Evolutionary conservation across 2,888 invertebrate species (phyloP), one percentile per base, ranked within the genome.

Genomic region (Neoscelio sp.): DNA sequence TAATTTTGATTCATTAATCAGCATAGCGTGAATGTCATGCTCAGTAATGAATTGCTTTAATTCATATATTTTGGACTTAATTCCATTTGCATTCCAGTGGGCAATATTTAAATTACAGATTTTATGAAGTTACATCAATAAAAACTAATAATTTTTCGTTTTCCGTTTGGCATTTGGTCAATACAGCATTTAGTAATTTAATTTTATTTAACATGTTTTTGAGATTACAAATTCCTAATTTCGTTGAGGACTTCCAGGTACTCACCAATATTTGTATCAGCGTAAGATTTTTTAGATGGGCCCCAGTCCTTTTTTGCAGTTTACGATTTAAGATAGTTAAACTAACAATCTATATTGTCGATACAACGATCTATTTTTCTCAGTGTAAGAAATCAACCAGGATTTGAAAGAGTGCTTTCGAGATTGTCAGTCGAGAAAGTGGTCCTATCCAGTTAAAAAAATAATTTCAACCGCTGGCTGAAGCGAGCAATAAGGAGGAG

Each of bases 81-180:
- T 42, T 1, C 42, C 15, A 18, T 42, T 42, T 2, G 42, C 42
- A 42, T 42, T 42, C 42, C 42, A 42, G 6, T 42, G 42, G 17
- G 15, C 42, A n/a, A 42, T 1, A n/a, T 18, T 42, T 5, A 42
- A 2, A n/a, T 42, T 17, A 2, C 18, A 2, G 18, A 42, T 42
- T 2, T 18, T 42, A n/a, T 42, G 18, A 18, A 12, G 33, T 33
- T 10, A 12, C 33, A 33, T 33, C 12, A 10, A 33, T 33, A 6
- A 33, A 33, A 33, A 33, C 33, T 5, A 33, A 5, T 2, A 33
- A 33, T 10, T 33, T n/a, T 33, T 33, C 33, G 3, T 33, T n/a
- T 10, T 33, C 33, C n/a, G 1, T 10, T 12, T 33, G n/a, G 10
- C 33, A 33, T 10, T 33, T 5, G 10, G 10, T 33, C 12, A 33